These are phyloP conservation scores for Daboia siamensis DNA, from an alignment of 2,113 vertebrate species.

Conservation along the genomic window DNA sequence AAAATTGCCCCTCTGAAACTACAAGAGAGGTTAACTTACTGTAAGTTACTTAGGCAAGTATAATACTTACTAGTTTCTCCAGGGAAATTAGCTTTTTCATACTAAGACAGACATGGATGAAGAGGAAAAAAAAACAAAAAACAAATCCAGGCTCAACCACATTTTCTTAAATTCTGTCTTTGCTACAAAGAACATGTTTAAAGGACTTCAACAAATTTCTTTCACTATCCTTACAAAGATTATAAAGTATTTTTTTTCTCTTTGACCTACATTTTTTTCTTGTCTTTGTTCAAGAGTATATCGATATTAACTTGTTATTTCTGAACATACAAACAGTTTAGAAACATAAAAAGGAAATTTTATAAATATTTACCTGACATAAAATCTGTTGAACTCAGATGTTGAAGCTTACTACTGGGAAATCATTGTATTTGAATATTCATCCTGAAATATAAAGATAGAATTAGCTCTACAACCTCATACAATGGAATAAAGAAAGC, in stretches of 20 bases:
- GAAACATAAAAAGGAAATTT: not conserved
- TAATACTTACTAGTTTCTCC: constrained; percentile 55
- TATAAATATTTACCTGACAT: not conserved
- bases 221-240: not conserved
- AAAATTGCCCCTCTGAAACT: constrained; percentile 43
- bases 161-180: constrained; percentile 38
- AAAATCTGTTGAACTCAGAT: not conserved
- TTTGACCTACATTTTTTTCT: not conserved
- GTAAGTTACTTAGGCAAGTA: constrained; percentile 50
- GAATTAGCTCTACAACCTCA: not conserved
- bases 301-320: not conserved
- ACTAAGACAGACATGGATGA: constrained; percentile 44
- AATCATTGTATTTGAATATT: not conserved
- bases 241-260: not conserved
- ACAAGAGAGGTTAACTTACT: constrained; percentile 46
- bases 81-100: constrained; percentile 56
- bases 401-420: not conserved
- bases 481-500: not conserved
- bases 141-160: constrained; percentile 16
- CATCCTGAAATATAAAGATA: not conserved
- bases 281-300: not conserved
- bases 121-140: constrained; percentile 26
- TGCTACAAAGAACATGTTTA: constrained; percentile 36
- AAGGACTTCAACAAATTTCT: constrained; percentile 37
- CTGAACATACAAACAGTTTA: not conserved